Percentiles rank a stretch among this genome's conserved stretches.
Evolutionary conservation across 53 echinoderm and acorn worm species (phyloP).

Genomic region (Mesocentrotus franciscanus): DNA sequence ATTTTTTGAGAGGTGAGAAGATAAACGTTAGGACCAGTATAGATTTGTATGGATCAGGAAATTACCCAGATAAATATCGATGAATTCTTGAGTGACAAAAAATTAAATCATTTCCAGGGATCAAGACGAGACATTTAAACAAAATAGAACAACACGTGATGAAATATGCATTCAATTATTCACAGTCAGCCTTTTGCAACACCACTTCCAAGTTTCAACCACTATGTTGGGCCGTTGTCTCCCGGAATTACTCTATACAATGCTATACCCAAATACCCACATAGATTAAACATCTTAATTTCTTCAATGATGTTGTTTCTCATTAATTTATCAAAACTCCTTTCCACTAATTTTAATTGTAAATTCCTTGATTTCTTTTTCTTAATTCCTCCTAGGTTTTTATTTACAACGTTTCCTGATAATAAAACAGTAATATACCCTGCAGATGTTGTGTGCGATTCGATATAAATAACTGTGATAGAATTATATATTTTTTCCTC

Average conservation of each 20-base stretch:
- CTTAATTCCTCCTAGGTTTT: neutral
- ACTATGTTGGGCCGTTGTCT: neutral
- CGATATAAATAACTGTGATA: neutral
- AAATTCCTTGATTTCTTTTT: neutral
- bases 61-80: no score
- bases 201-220: neutral
- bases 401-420: slow-evolving; percentile 23
- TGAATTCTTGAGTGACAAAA: no score
- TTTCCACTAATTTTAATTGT: neutral
- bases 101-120: no score
- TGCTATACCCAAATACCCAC: no score
- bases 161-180: neutral
- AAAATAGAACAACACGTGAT: neutral
- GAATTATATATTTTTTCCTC: neutral
- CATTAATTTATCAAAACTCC: neutral
- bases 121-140: neutral
- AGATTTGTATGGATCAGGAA: no score
- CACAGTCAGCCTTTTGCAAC: neutral
- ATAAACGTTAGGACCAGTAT: no score
- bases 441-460: neutral
- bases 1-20: no score
- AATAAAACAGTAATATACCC: neutral
- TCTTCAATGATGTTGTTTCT: neutral
- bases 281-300: no score
- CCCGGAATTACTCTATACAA: no score